Percentiles rank a stretch among this genome's conserved stretches.
These are phyloP conservation scores for Archegozetes longisetosus DNA, from an alignment of 1,140 invertebrate species.

Conservation along the genomic window DNA sequence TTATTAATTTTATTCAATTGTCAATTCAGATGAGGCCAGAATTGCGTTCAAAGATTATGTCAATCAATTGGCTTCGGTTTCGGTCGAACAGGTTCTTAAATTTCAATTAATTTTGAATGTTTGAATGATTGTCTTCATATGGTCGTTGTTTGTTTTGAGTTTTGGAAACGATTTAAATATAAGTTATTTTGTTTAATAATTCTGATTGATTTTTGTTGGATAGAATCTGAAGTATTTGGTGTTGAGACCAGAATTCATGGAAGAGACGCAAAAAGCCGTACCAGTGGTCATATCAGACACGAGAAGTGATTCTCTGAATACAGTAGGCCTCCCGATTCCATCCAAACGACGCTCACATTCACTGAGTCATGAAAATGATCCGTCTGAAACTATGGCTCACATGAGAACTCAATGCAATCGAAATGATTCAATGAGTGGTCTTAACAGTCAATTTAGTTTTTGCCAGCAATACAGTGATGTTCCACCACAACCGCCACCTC, in stretches of 20 bases:
- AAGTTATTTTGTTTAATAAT: not conserved
- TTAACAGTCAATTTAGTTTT: not conserved
- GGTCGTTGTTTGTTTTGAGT: too few species aligned
- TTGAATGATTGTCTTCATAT: too few species aligned
- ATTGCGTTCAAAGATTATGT: constrained; percentile 78
- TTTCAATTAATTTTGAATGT: constrained; percentile 6
- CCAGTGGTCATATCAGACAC: constrained; percentile 7
- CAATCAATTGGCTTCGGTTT: constrained; percentile 67
- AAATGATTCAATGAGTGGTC: not conserved
- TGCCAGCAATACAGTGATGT: constrained; percentile 15
- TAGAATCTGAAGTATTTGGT: constrained; percentile 64
- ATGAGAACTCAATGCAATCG: not conserved
- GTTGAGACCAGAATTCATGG: constrained; percentile 36
- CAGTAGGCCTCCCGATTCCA: not conserved
- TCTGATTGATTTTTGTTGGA: not conserved
- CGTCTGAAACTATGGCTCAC: not conserved
- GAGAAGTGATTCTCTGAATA: not conserved
- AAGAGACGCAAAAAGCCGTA: constrained; percentile 12
- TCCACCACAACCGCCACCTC: constrained; percentile 39
- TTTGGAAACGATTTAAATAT: not conserved
- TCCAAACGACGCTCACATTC: not conserved
- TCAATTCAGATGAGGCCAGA: constrained; percentile 36
- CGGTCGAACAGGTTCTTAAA: constrained; percentile 31
- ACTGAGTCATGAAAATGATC: not conserved
- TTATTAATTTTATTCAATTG: constrained; percentile 15